Percentiles rank a stretch among this genome's conserved stretches.
phyloP scores from a whole-genome alignment of 2,888 invertebrate genomes.

The Griposia aprilina region DNA sequence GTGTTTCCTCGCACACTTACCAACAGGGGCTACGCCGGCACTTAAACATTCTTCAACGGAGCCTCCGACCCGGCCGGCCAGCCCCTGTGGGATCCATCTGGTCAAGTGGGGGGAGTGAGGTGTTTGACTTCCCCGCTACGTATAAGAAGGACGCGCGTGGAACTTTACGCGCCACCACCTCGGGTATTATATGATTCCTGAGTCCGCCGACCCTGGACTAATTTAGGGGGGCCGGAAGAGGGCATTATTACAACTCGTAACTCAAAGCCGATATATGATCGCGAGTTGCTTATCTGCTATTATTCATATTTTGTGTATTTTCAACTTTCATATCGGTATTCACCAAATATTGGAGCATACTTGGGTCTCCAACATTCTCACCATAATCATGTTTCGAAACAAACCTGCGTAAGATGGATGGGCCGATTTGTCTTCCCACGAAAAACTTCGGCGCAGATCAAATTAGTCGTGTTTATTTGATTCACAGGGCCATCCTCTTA shows the following conservation, averaged over 20 bases:
- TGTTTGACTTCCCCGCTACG: too few species aligned
- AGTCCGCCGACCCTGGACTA: too few species aligned
- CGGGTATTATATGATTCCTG: too few species aligned
- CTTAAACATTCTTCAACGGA: too few species aligned
- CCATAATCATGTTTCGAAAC: conserved; percentile 28
- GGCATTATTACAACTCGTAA: neutral
- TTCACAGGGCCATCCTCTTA: conserved; percentile 21
- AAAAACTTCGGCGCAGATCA: conserved; percentile 43
- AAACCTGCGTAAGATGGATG: conserved; percentile 37
- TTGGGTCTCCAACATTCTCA: neutral
- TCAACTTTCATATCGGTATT: neutral
- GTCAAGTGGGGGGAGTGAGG: too few species aligned
- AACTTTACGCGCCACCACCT: too few species aligned
- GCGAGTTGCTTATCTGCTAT: neutral
- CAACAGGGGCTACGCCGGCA: too few species aligned
- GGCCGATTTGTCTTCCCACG: conserved; percentile 27
- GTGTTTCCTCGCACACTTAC: too few species aligned
- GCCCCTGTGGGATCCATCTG: too few species aligned
- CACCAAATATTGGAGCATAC: neutral
- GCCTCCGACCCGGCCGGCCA: too few species aligned
- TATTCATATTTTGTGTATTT: neutral
- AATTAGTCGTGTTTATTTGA: conserved; percentile 48
- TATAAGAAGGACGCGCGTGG: too few species aligned
- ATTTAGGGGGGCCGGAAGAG: too few species aligned
- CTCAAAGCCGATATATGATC: neutral